Evolutionary conservation across 2,888 invertebrate species (phyloP).

Genomic region (Leucoptera coffeella): DNA sequence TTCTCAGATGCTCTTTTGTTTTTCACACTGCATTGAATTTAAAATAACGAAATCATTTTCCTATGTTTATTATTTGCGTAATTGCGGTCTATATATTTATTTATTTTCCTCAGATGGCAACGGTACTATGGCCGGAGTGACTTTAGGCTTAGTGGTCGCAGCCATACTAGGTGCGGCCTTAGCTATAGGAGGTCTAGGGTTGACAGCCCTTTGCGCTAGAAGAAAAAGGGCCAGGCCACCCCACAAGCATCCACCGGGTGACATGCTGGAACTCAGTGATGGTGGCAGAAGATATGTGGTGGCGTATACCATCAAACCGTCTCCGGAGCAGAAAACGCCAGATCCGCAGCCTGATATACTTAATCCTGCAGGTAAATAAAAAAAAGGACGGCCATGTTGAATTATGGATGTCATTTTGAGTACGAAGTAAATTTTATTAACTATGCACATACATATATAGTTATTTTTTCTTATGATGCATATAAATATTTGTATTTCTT

Average conservation of each 20-base stretch:
- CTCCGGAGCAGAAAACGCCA: slow-evolving; percentile 47
- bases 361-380: slow-evolving; percentile 69
- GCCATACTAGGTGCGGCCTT: slow-evolving; percentile 24
- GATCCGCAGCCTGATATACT: slow-evolving; percentile 74
- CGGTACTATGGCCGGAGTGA: slow-evolving; percentile 62
- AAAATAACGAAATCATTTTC: too few species aligned
- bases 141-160: slow-evolving; percentile 58
- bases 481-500: too few species aligned
- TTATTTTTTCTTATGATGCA: too few species aligned
- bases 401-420: too few species aligned
- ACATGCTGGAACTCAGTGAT: slow-evolving; percentile 63
- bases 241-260: slow-evolving; percentile 34
- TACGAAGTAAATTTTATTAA: too few species aligned
- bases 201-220: slow-evolving; percentile 26
- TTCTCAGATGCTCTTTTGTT: too few species aligned
- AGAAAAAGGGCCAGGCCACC: slow-evolving; percentile 25
- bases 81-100: slow-evolving; percentile 1
- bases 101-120: slow-evolving; percentile 55
- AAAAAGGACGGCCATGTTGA: too few species aligned
- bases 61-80: not conserved
- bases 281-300: slow-evolving; percentile 81
- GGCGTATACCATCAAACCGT: slow-evolving; percentile 76
- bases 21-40: too few species aligned
- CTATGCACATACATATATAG: too few species aligned
- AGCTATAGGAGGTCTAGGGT: slow-evolving; percentile 24